A percentile compares a stretch with the other conserved stretches of the same genome.
These are phyloP conservation scores for Megalonaias nervosa DNA, from an alignment of 1,140 invertebrate genomes.

Conservation along the genomic window DNA sequence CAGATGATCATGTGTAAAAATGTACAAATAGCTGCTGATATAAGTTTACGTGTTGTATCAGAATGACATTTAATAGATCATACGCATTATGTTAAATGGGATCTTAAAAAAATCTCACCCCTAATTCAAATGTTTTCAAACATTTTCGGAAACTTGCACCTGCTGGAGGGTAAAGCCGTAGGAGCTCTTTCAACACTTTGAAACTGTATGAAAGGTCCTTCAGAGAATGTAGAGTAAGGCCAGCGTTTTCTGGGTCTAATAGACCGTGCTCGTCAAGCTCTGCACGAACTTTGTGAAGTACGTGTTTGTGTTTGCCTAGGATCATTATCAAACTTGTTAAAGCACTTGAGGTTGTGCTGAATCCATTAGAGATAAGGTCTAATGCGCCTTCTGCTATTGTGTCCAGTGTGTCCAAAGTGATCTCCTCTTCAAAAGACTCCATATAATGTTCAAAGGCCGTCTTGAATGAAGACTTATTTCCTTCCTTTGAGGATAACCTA, in stretches of 20 bases:
- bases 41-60: too few species aligned
- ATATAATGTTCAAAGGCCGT: too few species aligned
- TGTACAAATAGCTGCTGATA: too few species aligned
- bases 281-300: constrained; percentile 32
- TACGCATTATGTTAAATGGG: too few species aligned
- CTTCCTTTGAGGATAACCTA: too few species aligned
- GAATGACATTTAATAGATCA: too few species aligned
- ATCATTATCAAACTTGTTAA: constrained; percentile 33
- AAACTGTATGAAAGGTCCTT: constrained; percentile 44
- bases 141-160: constrained; percentile 52
- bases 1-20: too few species aligned
- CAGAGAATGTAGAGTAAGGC: constrained; percentile 38
- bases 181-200: constrained; percentile 51
- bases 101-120: constrained; percentile 37
- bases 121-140: constrained; percentile 51
- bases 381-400: constrained; percentile 37
- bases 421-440: neutral
- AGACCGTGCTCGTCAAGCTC: constrained; percentile 43
- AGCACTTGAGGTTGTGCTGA: constrained; percentile 39
- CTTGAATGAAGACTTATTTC: too few species aligned
- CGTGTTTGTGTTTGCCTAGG: constrained; percentile 39
- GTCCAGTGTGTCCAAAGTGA: neutral
- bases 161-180: constrained; percentile 51
- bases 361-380: constrained; percentile 44
- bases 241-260: neutral